phyloP scores from a whole-genome alignment of 2,113 vertebrate species.

The Alaudala cheleensis region DNA sequence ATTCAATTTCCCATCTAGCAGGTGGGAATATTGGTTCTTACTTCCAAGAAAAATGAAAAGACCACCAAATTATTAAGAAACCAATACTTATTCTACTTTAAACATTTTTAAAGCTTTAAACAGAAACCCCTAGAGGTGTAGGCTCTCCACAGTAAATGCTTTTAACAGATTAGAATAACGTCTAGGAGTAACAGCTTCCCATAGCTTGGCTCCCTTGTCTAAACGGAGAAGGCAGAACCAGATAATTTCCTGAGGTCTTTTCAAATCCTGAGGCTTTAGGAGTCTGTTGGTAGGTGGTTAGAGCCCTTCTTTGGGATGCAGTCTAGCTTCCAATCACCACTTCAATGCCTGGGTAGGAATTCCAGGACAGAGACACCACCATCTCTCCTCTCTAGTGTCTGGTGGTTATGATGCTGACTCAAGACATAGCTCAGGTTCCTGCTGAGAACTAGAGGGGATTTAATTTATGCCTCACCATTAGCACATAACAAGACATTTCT shows the following conservation, averaged over 20 bases:
- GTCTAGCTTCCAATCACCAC: not conserved
- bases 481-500: not conserved
- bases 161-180: not conserved
- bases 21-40: not conserved
- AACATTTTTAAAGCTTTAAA: not conserved
- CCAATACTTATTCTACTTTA: not conserved
- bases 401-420: not conserved
- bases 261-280: not conserved
- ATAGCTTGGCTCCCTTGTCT: not conserved
- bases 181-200: not conserved
- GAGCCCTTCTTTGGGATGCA: not conserved
- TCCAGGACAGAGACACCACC: not conserved
- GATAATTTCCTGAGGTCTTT: not conserved
- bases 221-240: not conserved
- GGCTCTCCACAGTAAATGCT: not conserved
- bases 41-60: not conserved
- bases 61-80: not conserved
- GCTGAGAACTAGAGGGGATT: not conserved
- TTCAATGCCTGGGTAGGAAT: not conserved
- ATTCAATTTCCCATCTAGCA: not conserved
- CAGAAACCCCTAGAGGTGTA: not conserved
- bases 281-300: not conserved
- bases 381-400: not conserved
- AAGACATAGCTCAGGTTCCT: not conserved
- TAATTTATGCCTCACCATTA: not conserved